Conservation (phyloP, 2,113 vertebrate genomes). For the Ageneiosus marmoratus region DNA sequence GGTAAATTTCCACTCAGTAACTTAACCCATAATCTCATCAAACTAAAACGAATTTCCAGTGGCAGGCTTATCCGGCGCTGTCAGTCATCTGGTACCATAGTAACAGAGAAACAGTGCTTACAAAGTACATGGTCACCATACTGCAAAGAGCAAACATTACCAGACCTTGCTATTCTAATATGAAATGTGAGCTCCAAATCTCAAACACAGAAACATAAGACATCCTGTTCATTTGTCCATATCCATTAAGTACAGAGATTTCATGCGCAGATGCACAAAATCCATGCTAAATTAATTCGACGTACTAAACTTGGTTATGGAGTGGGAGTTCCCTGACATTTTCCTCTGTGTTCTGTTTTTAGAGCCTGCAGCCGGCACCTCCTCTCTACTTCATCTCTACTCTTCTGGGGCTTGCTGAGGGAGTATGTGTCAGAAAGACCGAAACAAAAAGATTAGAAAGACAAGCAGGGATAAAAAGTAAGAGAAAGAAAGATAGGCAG, state of each 20-base stretch:
- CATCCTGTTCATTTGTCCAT: not conserved
- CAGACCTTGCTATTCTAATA: slow-evolving; percentile 7
- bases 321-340: slow-evolving; percentile 30
- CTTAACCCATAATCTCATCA: not conserved
- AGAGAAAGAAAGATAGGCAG: not conserved
- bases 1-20: slow-evolving; percentile 2
- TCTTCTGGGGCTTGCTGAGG: not conserved
- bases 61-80: slow-evolving; percentile 13
- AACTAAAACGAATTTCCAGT: not conserved
- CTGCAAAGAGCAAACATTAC: slow-evolving; percentile 18
- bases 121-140: slow-evolving; percentile 3
- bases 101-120: slow-evolving; percentile 21
- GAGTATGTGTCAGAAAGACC: not conserved
- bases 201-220: not conserved
- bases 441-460: not conserved
- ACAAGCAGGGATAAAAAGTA: not conserved
- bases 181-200: not conserved
- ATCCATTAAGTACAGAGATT: not conserved
- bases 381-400: not conserved
- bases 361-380: not conserved
- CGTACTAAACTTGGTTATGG: slow-evolving; percentile 33
- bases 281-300: slow-evolving; percentile 34
- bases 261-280: not conserved
- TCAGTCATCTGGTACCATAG: slow-evolving; percentile 26
- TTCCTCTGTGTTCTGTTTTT: slow-evolving; percentile 4